Conservation (phyloP, 2,113 vertebrate genomes). For the Salvelinus fontinalis region DNA sequence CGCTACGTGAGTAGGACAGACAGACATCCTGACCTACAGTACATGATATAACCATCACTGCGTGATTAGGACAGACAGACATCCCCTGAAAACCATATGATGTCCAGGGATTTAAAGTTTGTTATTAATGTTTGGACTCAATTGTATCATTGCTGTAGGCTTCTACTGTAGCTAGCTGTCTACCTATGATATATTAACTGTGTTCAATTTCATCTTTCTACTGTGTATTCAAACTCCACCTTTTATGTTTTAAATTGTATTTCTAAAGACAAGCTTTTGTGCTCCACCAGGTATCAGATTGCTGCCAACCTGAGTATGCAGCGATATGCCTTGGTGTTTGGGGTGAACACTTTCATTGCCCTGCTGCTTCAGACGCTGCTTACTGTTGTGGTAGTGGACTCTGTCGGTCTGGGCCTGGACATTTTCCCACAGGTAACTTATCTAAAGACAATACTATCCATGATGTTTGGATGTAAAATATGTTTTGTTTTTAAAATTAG, state of each 20-base stretch:
- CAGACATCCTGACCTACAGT: constrained; percentile 37
- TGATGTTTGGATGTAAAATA: not conserved
- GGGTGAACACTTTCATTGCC: constrained; percentile 91
- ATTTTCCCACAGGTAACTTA: constrained; percentile 83
- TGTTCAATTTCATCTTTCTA: no score
- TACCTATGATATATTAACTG: no score
- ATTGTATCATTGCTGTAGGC: no score
- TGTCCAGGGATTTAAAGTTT: no score
- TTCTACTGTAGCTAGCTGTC: no score
- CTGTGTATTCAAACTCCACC: no score
- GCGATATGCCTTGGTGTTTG: constrained; percentile 92
- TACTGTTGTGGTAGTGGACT: constrained; percentile 90
- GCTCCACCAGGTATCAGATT: constrained; percentile 83
- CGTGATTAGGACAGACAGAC: constrained; percentile 76
- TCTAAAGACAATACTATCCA: not conserved
- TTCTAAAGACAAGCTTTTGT: constrained; percentile 6
- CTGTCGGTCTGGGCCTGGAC: constrained; percentile 81
- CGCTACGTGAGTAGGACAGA: constrained; percentile 84
- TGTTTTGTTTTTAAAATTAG: not conserved
- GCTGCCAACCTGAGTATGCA: constrained; percentile 88
- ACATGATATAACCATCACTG: constrained; percentile 97
- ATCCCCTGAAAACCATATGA: not conserved
- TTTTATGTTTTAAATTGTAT: no score
- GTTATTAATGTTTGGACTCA: no score
- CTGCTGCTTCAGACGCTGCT: constrained; percentile 86